Evolutionary conservation across 2,113 vertebrate genomes (phyloP), one percentile per base, ranked within the genome.

Genomic region (Leuciscus idus): DNA sequence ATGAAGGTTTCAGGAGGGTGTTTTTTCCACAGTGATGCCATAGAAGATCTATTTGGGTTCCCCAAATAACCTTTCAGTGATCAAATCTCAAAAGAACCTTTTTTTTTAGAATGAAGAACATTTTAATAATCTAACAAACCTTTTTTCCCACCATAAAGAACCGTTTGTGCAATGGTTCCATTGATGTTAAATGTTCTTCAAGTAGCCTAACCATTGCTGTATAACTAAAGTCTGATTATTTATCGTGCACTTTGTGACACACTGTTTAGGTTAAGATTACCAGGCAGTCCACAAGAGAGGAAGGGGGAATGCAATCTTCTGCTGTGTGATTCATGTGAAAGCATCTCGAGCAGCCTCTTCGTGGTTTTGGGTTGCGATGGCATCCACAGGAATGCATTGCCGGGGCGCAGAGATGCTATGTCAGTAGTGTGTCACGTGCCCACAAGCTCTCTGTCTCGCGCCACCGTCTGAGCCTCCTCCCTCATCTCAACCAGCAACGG

Each of bases 361-460:
- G 13, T 33, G 50, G 75, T 57, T 78, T 78, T 57, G 50, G 48
- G 52, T 59, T 59, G 26, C 61, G 79, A 66, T 81, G 79, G 61
- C 64, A 72, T 55, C 19, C 17, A 55, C 46, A 57, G 8, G 52
- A 46, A 50, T 82, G 62, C 13, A 7, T 72, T 72, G 61, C 19
- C 43, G 46, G 50, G 23, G 23, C 70, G 48, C 75, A 83, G 59
- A 73, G 68, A 61, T n/a, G 68, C 86, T 48, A 75, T 85, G 81
- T 81, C 81, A 86, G 70, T 48, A 50, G 21, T 48, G 66, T 72
- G 81, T 70, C 89, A 88, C 85, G 89, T 88, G 87, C 36, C 30
- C 43, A 28, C 39, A n/a, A 50, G 21, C 59, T n/a, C 57, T n/a
- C 19, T 84, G 83, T 81, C 86, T 86, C 68, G 74, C 84, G 50